Base-by-base conservation (phyloP, 2,888 invertebrate genomes). In the Buathra laborator region DNA sequence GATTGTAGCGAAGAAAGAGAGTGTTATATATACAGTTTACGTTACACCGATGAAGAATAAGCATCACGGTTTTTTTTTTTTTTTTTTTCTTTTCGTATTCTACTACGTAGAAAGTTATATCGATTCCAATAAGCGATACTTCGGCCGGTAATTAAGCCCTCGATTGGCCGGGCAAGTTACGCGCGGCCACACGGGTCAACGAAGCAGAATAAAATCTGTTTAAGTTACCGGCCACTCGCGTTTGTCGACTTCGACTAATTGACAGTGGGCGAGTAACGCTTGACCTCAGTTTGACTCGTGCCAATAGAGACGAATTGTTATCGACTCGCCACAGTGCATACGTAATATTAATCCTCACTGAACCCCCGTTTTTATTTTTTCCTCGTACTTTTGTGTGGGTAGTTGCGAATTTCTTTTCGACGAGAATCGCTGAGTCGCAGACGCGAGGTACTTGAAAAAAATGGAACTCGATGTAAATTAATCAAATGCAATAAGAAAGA, bases 251-350 rank as follows among this genome's bases (percentile, higher is more conserved):
- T 86, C 87, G 87, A 81, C 89, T 91, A 91, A 93, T 93, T 93
- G 92, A 89, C 89, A 89, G 93, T 93, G 93, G 93, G 93, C 93
- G 93, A 93, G 91, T 90, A 93, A 92, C 74, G 84, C 79, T 93
- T 93, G 93, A 93, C 93, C 92, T 88, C 86, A 87, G 88, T 91
- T 92, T 92, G 91, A 92, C 91, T 92, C 88, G 87, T 92, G 90
- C 90, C 92, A 92, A 93, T 93, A 91, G 90, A 90, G 90, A 90
- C 88, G 90, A 93, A 92, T 92, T 93, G 90, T 90, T 91, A 90
- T 92, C 90, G 90, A 88, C 89, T 90, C 87, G 88, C 48, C 89
- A 90, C 90, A 87, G 86, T 88, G 93, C 92, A 93, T 93, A 91
- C 92, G 89, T 93, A 92, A 93, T 92, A 84, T 67, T 64, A 86